These are phyloP conservation scores for Phrynocephalus forsythii DNA, from an alignment of 2,797 vertebrate species.

Conservation along the genomic window DNA sequence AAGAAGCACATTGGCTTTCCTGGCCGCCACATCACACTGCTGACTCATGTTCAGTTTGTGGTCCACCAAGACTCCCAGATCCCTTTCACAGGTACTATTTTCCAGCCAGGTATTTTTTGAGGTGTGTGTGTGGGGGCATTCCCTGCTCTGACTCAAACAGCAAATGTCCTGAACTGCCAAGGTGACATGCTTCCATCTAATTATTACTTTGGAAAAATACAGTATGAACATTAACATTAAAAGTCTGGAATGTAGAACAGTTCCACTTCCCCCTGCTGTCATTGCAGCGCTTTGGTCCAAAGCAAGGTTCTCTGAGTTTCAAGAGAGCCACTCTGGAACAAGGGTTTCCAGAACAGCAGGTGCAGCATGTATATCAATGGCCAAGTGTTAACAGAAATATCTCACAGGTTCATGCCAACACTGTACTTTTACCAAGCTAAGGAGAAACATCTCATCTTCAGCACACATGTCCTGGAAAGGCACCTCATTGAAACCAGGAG, in stretches of 20 bases:
- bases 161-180: background rate
- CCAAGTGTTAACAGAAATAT: background rate
- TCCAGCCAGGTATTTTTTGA: too few species aligned
- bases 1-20: too few species aligned
- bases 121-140: background rate
- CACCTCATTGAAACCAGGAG: background rate
- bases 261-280: background rate
- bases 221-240: background rate
- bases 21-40: too few species aligned
- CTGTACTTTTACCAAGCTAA: background rate
- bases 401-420: too few species aligned
- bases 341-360: background rate
- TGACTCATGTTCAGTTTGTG: too few species aligned
- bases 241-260: background rate
- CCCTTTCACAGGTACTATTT: too few species aligned
- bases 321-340: background rate
- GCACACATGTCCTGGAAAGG: background rate
- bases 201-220: too few species aligned
- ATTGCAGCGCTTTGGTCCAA: background rate
- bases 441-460: background rate
- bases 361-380: background rate
- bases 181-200: background rate
- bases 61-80: too few species aligned
- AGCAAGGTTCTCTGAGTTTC: background rate
- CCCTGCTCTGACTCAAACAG: background rate